A percentile compares a stretch with the other conserved stretches of the same genome.
These are phyloP conservation scores for Lophotriccus pileatus DNA, from an alignment of 2,797 vertebrate genomes.

Conservation along the genomic window DNA sequence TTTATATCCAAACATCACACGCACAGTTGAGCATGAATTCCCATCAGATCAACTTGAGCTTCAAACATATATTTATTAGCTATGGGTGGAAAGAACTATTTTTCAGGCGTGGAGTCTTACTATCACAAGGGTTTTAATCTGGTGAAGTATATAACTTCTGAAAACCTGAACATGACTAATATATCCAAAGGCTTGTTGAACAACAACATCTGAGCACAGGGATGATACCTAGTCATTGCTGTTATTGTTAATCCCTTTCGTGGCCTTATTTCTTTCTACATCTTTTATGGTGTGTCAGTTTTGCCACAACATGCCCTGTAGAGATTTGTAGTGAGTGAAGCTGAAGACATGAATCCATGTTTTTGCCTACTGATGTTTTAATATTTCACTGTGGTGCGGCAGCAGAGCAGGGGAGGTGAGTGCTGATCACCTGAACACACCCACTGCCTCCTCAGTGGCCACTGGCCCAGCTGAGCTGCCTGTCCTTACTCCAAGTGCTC, in stretches of 20 bases:
- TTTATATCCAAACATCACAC: slow-evolving; percentile 22
- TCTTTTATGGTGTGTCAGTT: background rate
- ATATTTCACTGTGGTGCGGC: rapidly evolving
- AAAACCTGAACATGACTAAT: background rate
- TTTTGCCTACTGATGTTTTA: background rate
- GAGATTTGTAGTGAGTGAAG: background rate
- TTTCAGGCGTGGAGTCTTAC: background rate
- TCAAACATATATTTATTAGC: slow-evolving; percentile 26
- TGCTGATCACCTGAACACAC: rapidly evolving
- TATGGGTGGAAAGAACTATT: slow-evolving; percentile 1
- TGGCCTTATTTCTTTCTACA: background rate
- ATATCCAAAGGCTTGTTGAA: background rate
- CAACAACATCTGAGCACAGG: background rate
- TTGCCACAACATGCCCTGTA: background rate
- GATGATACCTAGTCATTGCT: background rate
- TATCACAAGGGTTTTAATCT: background rate
- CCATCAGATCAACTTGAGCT: background rate
- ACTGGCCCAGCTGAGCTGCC: background rate
- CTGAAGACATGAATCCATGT: rapidly evolving
- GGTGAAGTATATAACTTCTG: background rate
- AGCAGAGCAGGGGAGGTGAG: background rate
- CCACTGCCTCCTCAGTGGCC: background rate
- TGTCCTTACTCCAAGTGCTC: rapidly evolving
- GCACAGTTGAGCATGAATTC: slow-evolving; percentile 39
- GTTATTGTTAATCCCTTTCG: background rate